Evolutionary conservation across 1,140 invertebrate species (phyloP).

Genomic region (Palaemon carinicauda): DNA sequence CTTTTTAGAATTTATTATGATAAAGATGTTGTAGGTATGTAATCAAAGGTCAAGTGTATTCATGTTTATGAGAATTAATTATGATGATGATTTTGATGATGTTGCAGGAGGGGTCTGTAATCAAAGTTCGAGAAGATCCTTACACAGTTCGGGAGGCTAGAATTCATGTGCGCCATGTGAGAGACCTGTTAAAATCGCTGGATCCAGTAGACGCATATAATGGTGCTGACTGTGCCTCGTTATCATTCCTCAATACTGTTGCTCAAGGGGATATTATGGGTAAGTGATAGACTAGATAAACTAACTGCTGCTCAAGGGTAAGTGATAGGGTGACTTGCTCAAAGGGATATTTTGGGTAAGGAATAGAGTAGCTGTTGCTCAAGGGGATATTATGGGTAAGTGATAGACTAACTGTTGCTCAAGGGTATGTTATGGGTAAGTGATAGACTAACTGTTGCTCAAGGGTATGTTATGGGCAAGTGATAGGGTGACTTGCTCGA

Average conservation of each 20-base stretch:
- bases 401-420: no score
- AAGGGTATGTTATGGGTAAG: no score
- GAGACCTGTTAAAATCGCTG: slow-evolving; percentile 93
- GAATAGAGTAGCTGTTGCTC: no score
- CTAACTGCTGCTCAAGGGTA: no score
- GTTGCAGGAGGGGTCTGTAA: slow-evolving; percentile 50
- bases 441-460: no score
- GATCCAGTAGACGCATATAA: slow-evolving; percentile 94
- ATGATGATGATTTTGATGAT: neutral
- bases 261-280: slow-evolving; percentile 84
- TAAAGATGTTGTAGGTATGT: no score
- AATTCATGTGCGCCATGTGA: slow-evolving; percentile 95
- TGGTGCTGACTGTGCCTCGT: slow-evolving; percentile 93
- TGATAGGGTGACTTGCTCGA: no score
- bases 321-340: no score
- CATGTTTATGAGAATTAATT: neutral
- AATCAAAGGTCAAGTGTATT: no score
- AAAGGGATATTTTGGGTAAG: no score
- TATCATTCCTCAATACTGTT: slow-evolving; percentile 93
- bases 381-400: slow-evolving; percentile 78
- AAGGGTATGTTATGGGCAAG: slow-evolving; percentile 77
- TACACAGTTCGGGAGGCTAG: slow-evolving; percentile 97
- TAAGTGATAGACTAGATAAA: no score
- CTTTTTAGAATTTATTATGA: no score
- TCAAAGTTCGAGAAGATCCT: slow-evolving; percentile 86